phyloP scores from a whole-genome alignment of 2,888 invertebrate genomes.

The Dichetophora obliterata region DNA sequence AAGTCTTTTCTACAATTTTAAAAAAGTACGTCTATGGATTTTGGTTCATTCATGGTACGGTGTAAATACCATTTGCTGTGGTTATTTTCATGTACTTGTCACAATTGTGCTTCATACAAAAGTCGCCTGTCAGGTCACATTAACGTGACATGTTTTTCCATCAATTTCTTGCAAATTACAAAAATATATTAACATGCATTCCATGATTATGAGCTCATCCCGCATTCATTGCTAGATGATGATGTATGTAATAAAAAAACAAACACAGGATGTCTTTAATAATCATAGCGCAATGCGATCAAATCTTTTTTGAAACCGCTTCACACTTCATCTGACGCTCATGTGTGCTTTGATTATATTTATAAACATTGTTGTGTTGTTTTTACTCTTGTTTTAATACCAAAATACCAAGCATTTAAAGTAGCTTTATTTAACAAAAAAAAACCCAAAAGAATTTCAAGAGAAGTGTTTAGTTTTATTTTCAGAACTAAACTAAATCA shows the following conservation, averaged over 20 bases:
- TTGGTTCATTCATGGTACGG: too few relatives aligned
- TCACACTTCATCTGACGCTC: background rate
- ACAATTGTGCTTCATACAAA: background rate
- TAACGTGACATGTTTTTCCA: conserved; percentile 26
- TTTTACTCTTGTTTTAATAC: background rate
- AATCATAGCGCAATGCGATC: conserved; percentile 30
- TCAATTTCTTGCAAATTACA: conserved; percentile 17
- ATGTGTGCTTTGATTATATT: background rate
- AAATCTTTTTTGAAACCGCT: background rate
- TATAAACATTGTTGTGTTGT: background rate
- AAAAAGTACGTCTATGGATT: too few relatives aligned
- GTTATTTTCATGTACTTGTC: background rate
- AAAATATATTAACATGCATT: conserved; percentile 8
- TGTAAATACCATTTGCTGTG: too few relatives aligned
- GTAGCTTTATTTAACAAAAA: conserved; percentile 29
- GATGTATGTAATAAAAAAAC: background rate
- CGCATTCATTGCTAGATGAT: background rate
- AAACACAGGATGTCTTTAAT: conserved; percentile 38
- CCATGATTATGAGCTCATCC: conserved; percentile 25
- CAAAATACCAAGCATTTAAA: conserved; percentile 17
- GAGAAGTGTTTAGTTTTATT: conserved; percentile 12
- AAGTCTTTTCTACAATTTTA: too few relatives aligned
- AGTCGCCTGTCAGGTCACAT: background rate
- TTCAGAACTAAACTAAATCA: conserved; percentile 37
- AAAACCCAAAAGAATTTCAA: conserved; percentile 26